These are phyloP conservation scores for Polydrusus cervinus DNA, from an alignment of 2,888 invertebrate species.

Conservation along the genomic window DNA sequence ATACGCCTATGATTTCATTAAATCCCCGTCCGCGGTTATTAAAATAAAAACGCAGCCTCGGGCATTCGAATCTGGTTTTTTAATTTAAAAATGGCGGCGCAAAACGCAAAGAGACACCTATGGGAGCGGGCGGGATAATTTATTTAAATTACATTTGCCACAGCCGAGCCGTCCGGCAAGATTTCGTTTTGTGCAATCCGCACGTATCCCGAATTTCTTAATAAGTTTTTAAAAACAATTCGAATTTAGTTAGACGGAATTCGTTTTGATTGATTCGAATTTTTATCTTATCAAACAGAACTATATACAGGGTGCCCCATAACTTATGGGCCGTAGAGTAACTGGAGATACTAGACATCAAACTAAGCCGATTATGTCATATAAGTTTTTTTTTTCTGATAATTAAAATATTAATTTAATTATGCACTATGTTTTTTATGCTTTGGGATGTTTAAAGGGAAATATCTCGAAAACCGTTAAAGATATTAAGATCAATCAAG, in stretches of 20 bases:
- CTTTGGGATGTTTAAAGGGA: no score
- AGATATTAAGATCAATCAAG: no score
- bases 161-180: conserved; percentile 43
- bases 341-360: no score
- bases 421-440: no score
- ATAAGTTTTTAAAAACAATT: conserved; percentile 30
- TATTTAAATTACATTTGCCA: conserved; percentile 57
- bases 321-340: no score
- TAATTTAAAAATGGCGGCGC: conserved; percentile 52
- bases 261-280: no score
- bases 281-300: no score
- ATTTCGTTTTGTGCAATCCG: conserved; percentile 44
- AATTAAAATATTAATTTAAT: no score
- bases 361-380: no score
- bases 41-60: conserved; percentile 43
- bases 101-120: conserved; percentile 50
- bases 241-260: not conserved
- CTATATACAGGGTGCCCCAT: no score
- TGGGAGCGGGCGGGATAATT: conserved; percentile 54
- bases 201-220: conserved; percentile 53
- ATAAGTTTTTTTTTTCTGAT: no score
- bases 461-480: no score
- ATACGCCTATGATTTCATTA: conserved; percentile 37
- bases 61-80: conserved; percentile 49
- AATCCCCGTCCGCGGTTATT: conserved; percentile 48